phyloP scores from a whole-genome alignment of 2,113 vertebrate genomes.

The Felis catus region F.catus_Fca126_mat1.0 CM031414.1:129924501-129925000 shows the following conservation, averaged over 20 bases:
- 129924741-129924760: neutral
- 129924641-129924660: neutral
- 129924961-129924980: neutral
- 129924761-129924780: neutral
- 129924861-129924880: neutral
- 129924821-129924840: neutral
- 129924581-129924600: slow-evolving; percentile 51
- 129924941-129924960: neutral
- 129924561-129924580: slow-evolving; percentile 8
- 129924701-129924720: slow-evolving; percentile 25
- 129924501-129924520: slow-evolving; percentile 33
- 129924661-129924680: neutral
- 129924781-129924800: neutral
- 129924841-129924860: neutral
- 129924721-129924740: neutral
- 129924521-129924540: slow-evolving; percentile 38
- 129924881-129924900: neutral
- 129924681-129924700: slow-evolving; percentile 33
- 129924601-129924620: slow-evolving; percentile 49
- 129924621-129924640: neutral
- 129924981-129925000: neutral
- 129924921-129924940: neutral
- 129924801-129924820: neutral
- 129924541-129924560: slow-evolving; percentile 23
- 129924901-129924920: neutral